phyloP scores from a whole-genome alignment of 92 coral and sea anemone species.

The Palythoa caribaeorum region DNA sequence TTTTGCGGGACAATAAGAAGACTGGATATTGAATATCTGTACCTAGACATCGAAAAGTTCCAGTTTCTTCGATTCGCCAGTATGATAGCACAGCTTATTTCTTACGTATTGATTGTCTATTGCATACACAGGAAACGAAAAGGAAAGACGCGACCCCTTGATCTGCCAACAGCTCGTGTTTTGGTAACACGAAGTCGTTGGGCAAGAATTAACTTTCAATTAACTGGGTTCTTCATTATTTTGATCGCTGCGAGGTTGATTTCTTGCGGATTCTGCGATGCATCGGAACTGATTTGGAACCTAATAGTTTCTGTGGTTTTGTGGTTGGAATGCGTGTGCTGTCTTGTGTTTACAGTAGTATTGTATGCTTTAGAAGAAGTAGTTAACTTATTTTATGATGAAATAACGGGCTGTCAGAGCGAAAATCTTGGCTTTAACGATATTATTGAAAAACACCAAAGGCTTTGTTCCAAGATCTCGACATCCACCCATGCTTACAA shows the following conservation, averaged over 20 bases:
- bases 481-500: conserved; percentile 41
- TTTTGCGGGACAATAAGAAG: conserved; percentile 53
- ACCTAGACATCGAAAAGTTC: not conserved
- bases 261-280: conserved; percentile 27
- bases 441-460: conserved; percentile 58
- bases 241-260: conserved; percentile 39
- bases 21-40: not conserved
- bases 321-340: conserved; percentile 58
- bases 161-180: conserved; percentile 36
- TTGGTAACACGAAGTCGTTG: conserved; percentile 50
- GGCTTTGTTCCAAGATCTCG: conserved; percentile 46
- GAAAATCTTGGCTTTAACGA: conserved; percentile 42
- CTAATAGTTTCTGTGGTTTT: conserved; percentile 33
- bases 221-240: conserved; percentile 49
- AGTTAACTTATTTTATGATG: conserved; percentile 33
- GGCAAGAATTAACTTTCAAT: conserved; percentile 49
- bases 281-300: conserved; percentile 34
- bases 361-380: conserved; percentile 48
- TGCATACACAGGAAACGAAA: conserved; percentile 8
- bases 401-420: conserved; percentile 42
- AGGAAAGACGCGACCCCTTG: not conserved
- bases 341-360: conserved; percentile 53
- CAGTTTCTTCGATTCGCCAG: conserved; percentile 36
- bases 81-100: conserved; percentile 43
- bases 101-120: conserved; percentile 24